A percentile compares a stretch with the other conserved stretches of the same genome.
Conservation (phyloP, 2,113 vertebrate species). For the Zosterops lateralis region DNA sequence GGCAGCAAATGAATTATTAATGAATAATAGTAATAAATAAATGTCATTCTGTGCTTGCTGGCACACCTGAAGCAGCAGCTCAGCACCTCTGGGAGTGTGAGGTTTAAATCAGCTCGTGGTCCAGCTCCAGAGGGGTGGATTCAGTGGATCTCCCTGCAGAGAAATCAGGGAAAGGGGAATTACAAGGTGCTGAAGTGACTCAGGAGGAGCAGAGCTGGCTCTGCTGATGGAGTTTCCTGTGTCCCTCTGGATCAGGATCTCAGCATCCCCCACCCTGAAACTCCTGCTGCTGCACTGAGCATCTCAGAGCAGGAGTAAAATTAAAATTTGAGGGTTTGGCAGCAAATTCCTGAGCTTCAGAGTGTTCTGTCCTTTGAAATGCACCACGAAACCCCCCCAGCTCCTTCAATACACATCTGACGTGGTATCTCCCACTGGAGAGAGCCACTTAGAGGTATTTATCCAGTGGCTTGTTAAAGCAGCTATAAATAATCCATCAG, state of each 20-base stretch:
- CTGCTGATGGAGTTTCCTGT: background rate
- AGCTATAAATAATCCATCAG: constrained; percentile 20
- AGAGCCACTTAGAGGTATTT: background rate
- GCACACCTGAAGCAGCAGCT: accelerated
- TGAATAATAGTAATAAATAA: background rate
- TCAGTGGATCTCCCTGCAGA: background rate
- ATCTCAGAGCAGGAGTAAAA: accelerated
- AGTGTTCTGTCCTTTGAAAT: background rate
- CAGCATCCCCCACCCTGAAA: accelerated
- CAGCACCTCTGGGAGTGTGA: accelerated
- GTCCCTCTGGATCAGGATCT: background rate
- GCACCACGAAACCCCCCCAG: background rate
- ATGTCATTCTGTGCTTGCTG: accelerated
- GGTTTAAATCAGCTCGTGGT: accelerated
- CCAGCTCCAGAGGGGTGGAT: too few species aligned
- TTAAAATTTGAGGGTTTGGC: background rate
- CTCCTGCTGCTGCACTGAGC: background rate
- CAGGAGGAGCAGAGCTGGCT: background rate
- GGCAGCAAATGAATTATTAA: too few species aligned
- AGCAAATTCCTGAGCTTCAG: background rate
- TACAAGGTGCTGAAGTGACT: background rate
- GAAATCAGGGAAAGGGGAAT: background rate
- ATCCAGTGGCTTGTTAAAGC: background rate
- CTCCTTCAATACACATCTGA: accelerated
- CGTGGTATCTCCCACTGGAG: background rate